These are phyloP conservation scores for Kryptolebias ocellatus DNA, from an alignment of 2,797 vertebrate genomes.

Conservation along the genomic window DNA sequence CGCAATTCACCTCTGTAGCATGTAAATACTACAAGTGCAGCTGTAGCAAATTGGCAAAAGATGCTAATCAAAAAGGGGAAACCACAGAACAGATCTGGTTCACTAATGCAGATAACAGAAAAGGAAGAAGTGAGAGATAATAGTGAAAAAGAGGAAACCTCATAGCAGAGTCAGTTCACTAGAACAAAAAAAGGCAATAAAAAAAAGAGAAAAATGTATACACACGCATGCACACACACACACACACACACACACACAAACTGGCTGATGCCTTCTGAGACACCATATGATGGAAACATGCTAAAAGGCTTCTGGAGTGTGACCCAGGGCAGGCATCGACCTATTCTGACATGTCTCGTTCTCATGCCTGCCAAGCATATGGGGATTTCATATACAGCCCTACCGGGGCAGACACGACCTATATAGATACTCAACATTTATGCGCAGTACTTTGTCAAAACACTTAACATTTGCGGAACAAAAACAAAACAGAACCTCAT, in stretches of 20 bases:
- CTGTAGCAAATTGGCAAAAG: slow-evolving; percentile 15
- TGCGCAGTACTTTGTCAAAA: not conserved
- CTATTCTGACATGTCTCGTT: slow-evolving; percentile 45
- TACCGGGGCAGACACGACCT: not conserved
- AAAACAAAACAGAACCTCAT: not conserved
- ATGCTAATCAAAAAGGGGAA: slow-evolving; percentile 16
- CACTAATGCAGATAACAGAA: not conserved
- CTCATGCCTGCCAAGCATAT: slow-evolving; percentile 34
- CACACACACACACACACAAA: slow-evolving; percentile 3
- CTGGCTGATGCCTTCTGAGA: slow-evolving; percentile 45
- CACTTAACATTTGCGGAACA: not conserved
- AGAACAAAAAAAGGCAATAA: not conserved
- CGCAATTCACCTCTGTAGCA: slow-evolving; percentile 49
- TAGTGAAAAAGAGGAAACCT: too few species aligned
- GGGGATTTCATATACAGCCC: slow-evolving; percentile 11
- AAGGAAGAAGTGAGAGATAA: too few species aligned
- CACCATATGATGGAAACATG: slow-evolving; percentile 73
- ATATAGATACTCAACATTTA: not conserved
- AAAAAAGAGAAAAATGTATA: not conserved
- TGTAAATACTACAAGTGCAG: slow-evolving; percentile 30
- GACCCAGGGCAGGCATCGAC: slow-evolving; percentile 49
- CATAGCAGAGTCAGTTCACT: too few species aligned
- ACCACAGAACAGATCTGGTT: slow-evolving; percentile 13
- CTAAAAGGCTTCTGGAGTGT: slow-evolving; percentile 60
- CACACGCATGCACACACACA: too few species aligned